Conservation (phyloP, 2,888 invertebrate genomes). For the Caenorhabditis sinica region DNA sequence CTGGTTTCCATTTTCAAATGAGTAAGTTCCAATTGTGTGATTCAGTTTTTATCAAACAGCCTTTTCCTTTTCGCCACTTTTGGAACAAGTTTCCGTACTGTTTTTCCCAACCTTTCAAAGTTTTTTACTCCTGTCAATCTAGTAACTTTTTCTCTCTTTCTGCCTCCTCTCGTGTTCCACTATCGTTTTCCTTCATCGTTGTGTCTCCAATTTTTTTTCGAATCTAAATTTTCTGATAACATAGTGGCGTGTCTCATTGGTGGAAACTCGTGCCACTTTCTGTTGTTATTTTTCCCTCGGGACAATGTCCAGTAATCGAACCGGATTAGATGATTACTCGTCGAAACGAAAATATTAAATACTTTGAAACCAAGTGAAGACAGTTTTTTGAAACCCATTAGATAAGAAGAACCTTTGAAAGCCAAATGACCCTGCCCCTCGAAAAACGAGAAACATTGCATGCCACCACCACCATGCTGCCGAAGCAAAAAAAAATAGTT, state of each 20-base stretch:
- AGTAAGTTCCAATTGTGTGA: no score
- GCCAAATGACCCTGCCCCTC: slow-evolving; percentile 1
- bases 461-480: slow-evolving; percentile 10
- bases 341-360: no score
- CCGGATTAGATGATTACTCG: no score
- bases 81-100: slow-evolving; percentile 44
- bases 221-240: slow-evolving; percentile 12
- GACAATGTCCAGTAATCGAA: no score
- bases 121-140: background rate
- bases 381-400: background rate
- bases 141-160: slow-evolving; percentile 7
- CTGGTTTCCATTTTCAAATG: no score
- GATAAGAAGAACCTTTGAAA: background rate
- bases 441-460: background rate
- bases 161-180: background rate
- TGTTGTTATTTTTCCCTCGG: background rate
- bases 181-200: slow-evolving; percentile 1
- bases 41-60: background rate
- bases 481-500: background rate
- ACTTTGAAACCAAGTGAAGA: background rate
- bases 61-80: background rate
- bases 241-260: slow-evolving; percentile 3
- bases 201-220: background rate
- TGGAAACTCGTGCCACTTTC: slow-evolving; percentile 22
- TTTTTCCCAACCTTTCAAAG: background rate